Percentiles rank a stretch among this genome's conserved stretches.
Conservation (phyloP, 1,140 invertebrate species). For the Thalassaphorura encarpata region DNA sequence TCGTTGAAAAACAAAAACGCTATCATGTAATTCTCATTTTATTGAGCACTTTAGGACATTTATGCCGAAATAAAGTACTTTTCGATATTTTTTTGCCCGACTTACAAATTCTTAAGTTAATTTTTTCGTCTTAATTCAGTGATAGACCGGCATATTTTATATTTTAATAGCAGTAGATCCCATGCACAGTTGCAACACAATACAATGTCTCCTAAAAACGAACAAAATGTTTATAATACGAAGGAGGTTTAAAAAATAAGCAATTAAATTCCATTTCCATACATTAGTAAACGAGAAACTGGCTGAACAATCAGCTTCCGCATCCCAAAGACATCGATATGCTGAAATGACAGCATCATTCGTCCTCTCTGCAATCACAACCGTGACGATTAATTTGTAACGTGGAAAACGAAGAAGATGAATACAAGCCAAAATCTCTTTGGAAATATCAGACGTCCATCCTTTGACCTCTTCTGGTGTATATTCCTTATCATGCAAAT, state of each 20-base stretch:
- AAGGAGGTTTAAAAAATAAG: conserved; percentile 1
- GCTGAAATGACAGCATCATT: conserved; percentile 43
- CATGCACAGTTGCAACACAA: conserved; percentile 29
- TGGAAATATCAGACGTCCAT: conserved; percentile 36
- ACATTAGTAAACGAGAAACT: conserved; percentile 38
- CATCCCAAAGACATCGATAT: conserved; percentile 44
- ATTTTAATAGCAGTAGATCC: conserved; percentile 29
- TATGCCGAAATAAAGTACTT: too few species aligned
- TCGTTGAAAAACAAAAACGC: too few species aligned
- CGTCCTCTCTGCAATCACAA: conserved; percentile 42
- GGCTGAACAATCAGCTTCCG: conserved; percentile 43
- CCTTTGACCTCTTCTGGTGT: conserved; percentile 36
- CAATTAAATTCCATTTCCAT: neutral
- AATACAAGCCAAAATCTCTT: conserved; percentile 37
- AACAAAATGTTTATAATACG: neutral
- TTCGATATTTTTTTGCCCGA: too few species aligned
- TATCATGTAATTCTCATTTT: too few species aligned
- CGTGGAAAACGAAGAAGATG: conserved; percentile 39
- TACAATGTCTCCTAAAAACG: conserved; percentile 27
- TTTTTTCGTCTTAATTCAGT: too few species aligned
- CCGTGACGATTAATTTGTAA: conserved; percentile 42
- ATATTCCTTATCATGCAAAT: conserved; percentile 32
- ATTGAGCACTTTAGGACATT: too few species aligned
- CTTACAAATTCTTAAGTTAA: too few species aligned
- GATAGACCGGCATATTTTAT: too few species aligned